Evolutionary conservation across 2,797 vertebrate species (phyloP).

Genomic region (Smutsia gigantea): DNA sequence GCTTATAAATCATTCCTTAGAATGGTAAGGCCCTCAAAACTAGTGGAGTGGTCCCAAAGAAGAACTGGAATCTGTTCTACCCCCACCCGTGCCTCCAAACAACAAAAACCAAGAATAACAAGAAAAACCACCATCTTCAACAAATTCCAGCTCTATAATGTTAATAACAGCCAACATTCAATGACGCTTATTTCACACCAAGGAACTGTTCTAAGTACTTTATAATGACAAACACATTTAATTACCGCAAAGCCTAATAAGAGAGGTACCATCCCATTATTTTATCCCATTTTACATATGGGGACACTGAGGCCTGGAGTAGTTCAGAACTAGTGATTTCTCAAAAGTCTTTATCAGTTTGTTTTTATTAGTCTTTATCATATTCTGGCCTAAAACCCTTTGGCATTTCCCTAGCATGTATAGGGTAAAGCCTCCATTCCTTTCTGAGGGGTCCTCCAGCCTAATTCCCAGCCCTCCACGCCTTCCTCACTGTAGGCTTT

Average conservation of each 20-base stretch:
- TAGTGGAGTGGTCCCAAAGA: background rate
- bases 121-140: background rate
- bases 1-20: conserved; percentile 6
- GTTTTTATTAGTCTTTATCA: background rate
- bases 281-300: background rate
- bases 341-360: background rate
- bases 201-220: background rate
- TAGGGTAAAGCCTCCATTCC: background rate
- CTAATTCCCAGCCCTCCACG: background rate
- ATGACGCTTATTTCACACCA: background rate
- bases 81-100: rapidly evolving
- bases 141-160: background rate
- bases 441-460: background rate
- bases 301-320: background rate
- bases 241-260: background rate
- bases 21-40: background rate
- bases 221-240: background rate
- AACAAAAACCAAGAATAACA: background rate
- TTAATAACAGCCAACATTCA: background rate
- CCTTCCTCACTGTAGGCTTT: background rate
- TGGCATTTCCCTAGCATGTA: background rate
- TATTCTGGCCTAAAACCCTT: background rate
- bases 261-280: background rate
- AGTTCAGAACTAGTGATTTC: background rate
- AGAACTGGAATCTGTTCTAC: background rate